A percentile compares a stretch with the other conserved stretches of the same genome.
phyloP scores from a whole-genome alignment of 2,113 vertebrate species.

The Sander lucioperca region DNA sequence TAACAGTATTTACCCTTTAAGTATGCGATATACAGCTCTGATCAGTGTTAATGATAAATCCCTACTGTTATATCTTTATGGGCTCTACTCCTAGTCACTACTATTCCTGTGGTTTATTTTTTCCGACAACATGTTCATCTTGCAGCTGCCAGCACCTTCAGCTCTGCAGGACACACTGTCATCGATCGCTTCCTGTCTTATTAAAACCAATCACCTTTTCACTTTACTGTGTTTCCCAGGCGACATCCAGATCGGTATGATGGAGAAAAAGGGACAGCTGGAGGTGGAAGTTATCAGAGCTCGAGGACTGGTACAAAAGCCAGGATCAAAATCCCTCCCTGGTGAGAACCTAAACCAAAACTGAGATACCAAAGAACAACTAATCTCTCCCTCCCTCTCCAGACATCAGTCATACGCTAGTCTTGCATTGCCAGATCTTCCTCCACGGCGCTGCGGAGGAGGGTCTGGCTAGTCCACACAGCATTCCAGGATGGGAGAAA shows the following conservation, averaged over 20 bases:
- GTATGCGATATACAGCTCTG: background rate
- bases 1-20: background rate
- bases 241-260: constrained; percentile 99
- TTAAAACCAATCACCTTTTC: background rate
- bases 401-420: background rate
- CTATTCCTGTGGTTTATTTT: background rate
- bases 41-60: background rate
- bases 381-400: background rate
- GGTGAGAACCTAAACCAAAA: constrained; percentile 81
- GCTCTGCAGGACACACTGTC: background rate
- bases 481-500: too few relatives aligned
- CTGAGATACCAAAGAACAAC: background rate
- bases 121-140: background rate
- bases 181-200: background rate
- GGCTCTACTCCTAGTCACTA: background rate
- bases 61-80: background rate
- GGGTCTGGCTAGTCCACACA: too few relatives aligned
- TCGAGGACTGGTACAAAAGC: constrained; percentile 95
- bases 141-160: background rate
- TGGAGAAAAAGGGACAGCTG: constrained; percentile 97
- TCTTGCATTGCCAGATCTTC: too few relatives aligned
- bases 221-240: constrained; percentile 79
- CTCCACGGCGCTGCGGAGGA: too few relatives aligned
- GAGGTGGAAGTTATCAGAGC: constrained; percentile 99
- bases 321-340: constrained; percentile 96